phyloP scores from a whole-genome alignment of 1,140 invertebrate species.

The Psilanteris sp. region DNA sequence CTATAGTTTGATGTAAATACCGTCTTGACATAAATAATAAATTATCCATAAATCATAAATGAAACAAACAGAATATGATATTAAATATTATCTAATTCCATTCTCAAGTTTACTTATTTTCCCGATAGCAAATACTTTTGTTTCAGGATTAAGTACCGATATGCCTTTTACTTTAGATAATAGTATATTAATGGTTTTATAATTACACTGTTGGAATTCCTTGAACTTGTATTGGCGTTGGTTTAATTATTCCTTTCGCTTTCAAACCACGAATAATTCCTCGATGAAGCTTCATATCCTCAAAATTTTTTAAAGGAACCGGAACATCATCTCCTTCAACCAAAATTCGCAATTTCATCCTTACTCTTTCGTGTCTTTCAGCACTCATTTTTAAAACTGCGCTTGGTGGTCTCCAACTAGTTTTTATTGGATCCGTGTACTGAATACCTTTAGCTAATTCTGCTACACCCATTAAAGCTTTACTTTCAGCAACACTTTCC shows the following conservation, averaged over 20 bases:
- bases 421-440: slow-evolving; percentile 98
- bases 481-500: slow-evolving; percentile 97
- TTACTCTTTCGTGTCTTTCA: slow-evolving; percentile 87
- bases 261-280: slow-evolving; percentile 88
- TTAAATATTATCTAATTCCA: too few relatives aligned
- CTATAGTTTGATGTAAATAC: too few relatives aligned
- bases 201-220: slow-evolving; percentile 97
- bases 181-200: too few relatives aligned
- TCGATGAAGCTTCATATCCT: slow-evolving; percentile 98
- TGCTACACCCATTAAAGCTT: slow-evolving; percentile 96
- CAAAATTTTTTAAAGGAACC: slow-evolving; percentile 92
- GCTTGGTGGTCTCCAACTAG: slow-evolving; percentile 94
- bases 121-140: too few relatives aligned
- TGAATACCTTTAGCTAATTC: slow-evolving; percentile 98
- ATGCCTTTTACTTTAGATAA: too few relatives aligned
- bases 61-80: too few relatives aligned
- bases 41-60: too few relatives aligned
- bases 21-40: too few relatives aligned
- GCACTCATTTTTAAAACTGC: slow-evolving; percentile 87
- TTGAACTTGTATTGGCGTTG: slow-evolving; percentile 99
- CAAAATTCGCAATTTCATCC: slow-evolving; percentile 91
- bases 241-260: slow-evolving; percentile 91
- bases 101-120: too few relatives aligned
- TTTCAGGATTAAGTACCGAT: too few relatives aligned
- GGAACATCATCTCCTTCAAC: slow-evolving; percentile 97